Evolutionary conservation across 2,888 invertebrate species (phyloP).

Genomic region (Cheilosia vernalis): DNA sequence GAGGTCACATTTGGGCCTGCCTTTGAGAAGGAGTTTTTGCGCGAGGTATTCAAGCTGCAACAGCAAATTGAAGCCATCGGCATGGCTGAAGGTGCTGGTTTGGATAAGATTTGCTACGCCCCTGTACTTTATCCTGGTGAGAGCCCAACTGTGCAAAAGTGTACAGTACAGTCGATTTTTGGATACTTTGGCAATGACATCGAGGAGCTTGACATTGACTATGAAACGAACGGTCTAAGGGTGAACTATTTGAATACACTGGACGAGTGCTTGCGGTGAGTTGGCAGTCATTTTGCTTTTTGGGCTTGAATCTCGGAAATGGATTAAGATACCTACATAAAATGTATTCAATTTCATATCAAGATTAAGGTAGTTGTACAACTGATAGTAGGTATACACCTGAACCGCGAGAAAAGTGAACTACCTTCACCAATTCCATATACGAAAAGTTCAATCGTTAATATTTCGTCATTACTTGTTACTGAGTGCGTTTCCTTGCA

Average conservation of each 20-base stretch:
- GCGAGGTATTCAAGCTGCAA: slow-evolving; percentile 89
- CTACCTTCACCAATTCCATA: too few species aligned
- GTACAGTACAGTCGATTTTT: slow-evolving; percentile 92
- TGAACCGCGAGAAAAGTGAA: background rate
- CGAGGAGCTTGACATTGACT: slow-evolving; percentile 83
- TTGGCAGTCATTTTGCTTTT: background rate
- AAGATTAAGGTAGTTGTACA: too few species aligned
- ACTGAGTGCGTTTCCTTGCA: too few species aligned
- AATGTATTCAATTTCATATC: too few species aligned
- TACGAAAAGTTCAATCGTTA: too few species aligned
- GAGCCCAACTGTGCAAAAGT: slow-evolving; percentile 85
- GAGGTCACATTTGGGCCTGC: slow-evolving; percentile 89
- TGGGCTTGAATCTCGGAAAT: too few species aligned
- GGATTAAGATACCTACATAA: too few species aligned
- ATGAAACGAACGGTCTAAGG: slow-evolving; percentile 81
- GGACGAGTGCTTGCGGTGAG: slow-evolving; percentile 81
- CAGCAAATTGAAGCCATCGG: slow-evolving; percentile 86
- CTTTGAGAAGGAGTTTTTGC: slow-evolving; percentile 90
- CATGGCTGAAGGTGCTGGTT: slow-evolving; percentile 84
- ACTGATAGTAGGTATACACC: too few species aligned
- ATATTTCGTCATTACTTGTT: too few species aligned
- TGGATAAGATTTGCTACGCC: slow-evolving; percentile 91
- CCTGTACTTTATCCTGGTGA: slow-evolving; percentile 89
- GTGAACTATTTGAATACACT: slow-evolving; percentile 82
- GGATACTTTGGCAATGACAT: slow-evolving; percentile 90